Conservation (phyloP, 2,888 invertebrate genomes). For the Cyclophora punctaria region DNA sequence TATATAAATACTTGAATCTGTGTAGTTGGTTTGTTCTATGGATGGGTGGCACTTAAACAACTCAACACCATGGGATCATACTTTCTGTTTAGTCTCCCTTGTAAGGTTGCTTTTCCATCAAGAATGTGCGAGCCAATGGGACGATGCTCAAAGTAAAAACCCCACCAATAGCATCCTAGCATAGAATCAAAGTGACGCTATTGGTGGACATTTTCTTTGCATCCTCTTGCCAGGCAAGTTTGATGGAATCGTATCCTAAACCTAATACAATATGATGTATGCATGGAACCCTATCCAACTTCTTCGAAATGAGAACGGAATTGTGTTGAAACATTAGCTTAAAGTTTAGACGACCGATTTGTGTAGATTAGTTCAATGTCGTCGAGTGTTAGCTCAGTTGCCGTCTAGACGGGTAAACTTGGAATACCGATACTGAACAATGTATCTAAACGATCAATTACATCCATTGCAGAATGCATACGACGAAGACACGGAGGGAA, state of each 20-base stretch:
- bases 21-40: constrained; percentile 40
- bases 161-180: too few species aligned
- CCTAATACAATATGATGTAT: constrained; percentile 9
- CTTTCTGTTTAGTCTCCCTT: constrained; percentile 10
- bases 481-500: constrained; percentile 62
- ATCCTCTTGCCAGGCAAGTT: too few species aligned
- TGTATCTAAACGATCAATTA: constrained; percentile 54
- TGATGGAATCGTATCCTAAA: neutral
- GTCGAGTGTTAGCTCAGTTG: constrained; percentile 29
- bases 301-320: constrained; percentile 15
- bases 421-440: constrained; percentile 18
- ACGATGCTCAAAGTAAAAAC: too few species aligned
- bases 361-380: constrained; percentile 60
- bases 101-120: too few species aligned
- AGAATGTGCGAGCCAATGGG: too few species aligned
- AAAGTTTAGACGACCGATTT: constrained; percentile 22
- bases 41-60: constrained; percentile 39
- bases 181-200: too few species aligned
- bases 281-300: constrained; percentile 27
- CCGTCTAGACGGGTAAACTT: constrained; percentile 23
- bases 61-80: constrained; percentile 21
- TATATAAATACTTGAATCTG: constrained; percentile 47
- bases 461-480: constrained; percentile 71
- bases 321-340: constrained; percentile 31
- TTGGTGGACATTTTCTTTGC: too few species aligned